Base-by-base conservation (phyloP, 2,888 invertebrate genomes). In the Ochropacha duplaris region DNA sequence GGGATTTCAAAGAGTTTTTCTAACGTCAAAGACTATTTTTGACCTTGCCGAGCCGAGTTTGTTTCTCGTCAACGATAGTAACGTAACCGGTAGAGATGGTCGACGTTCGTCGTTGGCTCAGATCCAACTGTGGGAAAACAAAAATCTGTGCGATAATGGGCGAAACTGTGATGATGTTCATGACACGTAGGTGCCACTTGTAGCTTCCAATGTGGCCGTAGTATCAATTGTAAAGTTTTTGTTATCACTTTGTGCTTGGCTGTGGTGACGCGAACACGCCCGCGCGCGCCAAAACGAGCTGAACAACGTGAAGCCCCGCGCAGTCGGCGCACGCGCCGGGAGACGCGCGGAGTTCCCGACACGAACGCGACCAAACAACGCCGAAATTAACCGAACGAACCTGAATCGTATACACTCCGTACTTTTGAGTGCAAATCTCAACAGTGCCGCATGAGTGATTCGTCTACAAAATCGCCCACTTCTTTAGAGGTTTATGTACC, bases 171-270 rank as follows among this genome's bases (percentile, higher is more conserved):
- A 74, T 74, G 75, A 74, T 74, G 74, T 64, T 65, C 62, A 66
- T 69, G 65, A 55, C 72, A 76, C 76, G 76, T 79, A 74, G 74
- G 73, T 70, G 72, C 65, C 66, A 61, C 62, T 51, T 31, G 51
- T 19, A 5, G 52, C 31, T 52, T 52, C 52, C 11, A 59, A 66
- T 71, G 70, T 70, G 71, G 70, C 74, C 66, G 81, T 83, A 79
- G 78, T 84, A 86, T 85, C 84, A 86, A 80, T 84, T 81, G 82
- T 81, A 74, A 75, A 76, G 81, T 83, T 86, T 86, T 87, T 85
- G 87, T 90, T 91, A 91, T 91, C 91, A 91, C 84, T 90, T 81
- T 81, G 90, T 84, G 81, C 84, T 83, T 78, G 79, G 74, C 78
- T 66, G 80, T 79, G 78, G 81, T 82, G 87, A 85, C 83, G 90